Conservation (phyloP, 2,113 vertebrate genomes). For the Pelecanoides urinatrix region DNA sequence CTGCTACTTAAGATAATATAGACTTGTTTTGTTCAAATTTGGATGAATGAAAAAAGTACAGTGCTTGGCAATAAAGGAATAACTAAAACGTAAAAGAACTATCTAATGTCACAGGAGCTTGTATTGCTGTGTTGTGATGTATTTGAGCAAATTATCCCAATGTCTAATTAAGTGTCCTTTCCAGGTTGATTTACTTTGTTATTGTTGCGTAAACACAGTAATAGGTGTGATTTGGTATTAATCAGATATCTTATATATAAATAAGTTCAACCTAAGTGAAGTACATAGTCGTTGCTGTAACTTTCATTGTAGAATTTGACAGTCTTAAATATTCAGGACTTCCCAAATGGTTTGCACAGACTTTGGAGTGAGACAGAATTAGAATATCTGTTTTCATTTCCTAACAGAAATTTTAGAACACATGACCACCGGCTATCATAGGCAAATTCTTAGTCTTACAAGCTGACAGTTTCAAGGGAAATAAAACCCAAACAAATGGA, state of each 20-base stretch:
- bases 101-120: neutral
- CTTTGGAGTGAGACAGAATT: neutral
- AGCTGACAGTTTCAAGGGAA: neutral
- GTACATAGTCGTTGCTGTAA: neutral
- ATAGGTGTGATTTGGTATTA: neutral
- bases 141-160: neutral
- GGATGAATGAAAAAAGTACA: neutral
- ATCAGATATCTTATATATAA: neutral
- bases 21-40: neutral
- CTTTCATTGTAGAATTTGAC: neutral
- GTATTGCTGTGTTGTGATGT: neutral
- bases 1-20: neutral
- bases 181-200: neutral
- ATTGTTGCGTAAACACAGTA: neutral
- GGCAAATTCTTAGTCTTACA: neutral
- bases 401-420: neutral
- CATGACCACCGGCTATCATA: rapidly evolving
- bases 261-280: neutral
- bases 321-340: neutral
- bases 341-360: neutral
- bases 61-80: neutral
- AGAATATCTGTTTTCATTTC: neutral
- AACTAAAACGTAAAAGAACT: neutral
- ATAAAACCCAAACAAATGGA: neutral
- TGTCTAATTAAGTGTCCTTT: neutral